Conservation (phyloP, 92 coral and sea anemone genomes). For the Epizoanthus ramosus region DNA sequence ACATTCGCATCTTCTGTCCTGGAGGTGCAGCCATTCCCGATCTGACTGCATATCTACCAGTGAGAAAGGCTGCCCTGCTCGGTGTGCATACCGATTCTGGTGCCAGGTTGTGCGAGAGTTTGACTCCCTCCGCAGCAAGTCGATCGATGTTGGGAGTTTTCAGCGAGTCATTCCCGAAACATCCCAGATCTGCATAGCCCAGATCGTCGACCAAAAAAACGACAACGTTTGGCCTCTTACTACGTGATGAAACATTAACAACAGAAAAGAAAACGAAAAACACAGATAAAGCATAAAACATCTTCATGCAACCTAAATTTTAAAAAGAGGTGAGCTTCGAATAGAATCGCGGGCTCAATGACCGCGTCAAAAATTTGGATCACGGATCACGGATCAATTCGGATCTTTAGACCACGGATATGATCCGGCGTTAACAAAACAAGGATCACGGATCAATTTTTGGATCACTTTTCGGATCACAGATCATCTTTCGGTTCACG, state of each 20-base stretch:
- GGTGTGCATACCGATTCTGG: constrained; percentile 90
- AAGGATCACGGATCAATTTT: no score
- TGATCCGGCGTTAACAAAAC: no score
- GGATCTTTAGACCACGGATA: neutral
- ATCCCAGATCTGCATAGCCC: constrained; percentile 84
- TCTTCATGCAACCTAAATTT: no score
- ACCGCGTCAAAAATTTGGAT: no score
- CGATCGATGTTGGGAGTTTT: constrained; percentile 90
- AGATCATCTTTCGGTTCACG: no score
- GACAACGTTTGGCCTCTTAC: constrained; percentile 62
- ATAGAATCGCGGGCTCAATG: no score
- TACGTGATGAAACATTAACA: no score
- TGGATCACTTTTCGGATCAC: no score
- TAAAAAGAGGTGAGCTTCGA: no score
- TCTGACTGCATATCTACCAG: constrained; percentile 87
- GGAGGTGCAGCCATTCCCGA: constrained; percentile 63
- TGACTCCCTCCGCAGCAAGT: constrained; percentile 78
- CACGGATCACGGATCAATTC: no score
- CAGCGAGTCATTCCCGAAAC: constrained; percentile 84
- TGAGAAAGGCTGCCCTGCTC: constrained; percentile 83
- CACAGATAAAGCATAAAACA: no score
- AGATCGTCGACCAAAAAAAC: constrained; percentile 84
- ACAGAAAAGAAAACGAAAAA: no score
- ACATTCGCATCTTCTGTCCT: neutral
- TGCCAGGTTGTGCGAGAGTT: constrained; percentile 68